Base-by-base conservation (phyloP, 2,113 vertebrate genomes). In the Xyliphius kryptos region DNA sequence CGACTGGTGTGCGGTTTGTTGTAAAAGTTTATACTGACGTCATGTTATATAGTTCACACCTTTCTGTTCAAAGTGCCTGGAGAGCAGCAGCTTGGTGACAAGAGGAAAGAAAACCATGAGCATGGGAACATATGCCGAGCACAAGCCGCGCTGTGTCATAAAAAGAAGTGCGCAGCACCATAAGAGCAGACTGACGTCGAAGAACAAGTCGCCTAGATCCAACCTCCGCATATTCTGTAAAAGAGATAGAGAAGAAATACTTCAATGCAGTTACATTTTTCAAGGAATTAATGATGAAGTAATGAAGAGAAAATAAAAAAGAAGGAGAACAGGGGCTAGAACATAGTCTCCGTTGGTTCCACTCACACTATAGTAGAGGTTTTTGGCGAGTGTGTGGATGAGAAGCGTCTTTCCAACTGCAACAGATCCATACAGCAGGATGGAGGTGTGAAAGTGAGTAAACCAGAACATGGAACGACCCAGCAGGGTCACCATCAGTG, bases 391-490 rank as follows among this genome's bases (percentile, higher is more conserved):
- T 0, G 87, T 85, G 73, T 97, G 94, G 55, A 96, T 77, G 51
- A 99, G 77, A 56, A 98, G 78, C 32, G 98, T 83, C 67, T 86
- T 86, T 63, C 89, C 89, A 2, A 80, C 68, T 63, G 91, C 88
- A 15, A 86, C 91, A 1, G 90, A 74, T 44, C 94, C 96, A 5
- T 99, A 99, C 3, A 99, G 83, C 73, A 82, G 86, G 67, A 95
- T 77, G 1, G 91, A 89, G 21, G 92, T 83, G 22, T 93, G 91
- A 81, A 95, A 95, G 78, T 97, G 86, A 67, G 75, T 88, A 78
- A 97, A 98, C 96, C 94, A 99, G 22, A 90, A 97, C 63, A 99
- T 94, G 66, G 94, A 90, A 37, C 79, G 83, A 11, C 93, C 94
- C 73, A 88, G 70, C 32, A 95, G 46, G 5, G 94, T 94, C 50